Base-by-base conservation (phyloP, 1,140 invertebrate genomes). In the Drosophila kepulauana region DNA sequence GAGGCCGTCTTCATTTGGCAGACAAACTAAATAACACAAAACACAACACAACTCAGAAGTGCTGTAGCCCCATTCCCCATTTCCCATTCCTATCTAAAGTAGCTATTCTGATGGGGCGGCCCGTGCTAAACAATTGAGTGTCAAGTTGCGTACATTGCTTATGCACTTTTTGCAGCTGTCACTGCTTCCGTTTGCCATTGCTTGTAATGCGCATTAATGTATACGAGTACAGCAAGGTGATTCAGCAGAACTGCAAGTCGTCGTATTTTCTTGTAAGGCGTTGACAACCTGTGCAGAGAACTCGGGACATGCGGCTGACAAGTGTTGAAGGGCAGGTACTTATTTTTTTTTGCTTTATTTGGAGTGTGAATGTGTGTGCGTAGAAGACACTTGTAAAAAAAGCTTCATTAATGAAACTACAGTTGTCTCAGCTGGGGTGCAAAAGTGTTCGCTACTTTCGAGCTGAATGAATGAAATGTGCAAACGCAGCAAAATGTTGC, bases 91-190 rank as follows among this genome's bases (percentile, higher is more conserved):
- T 8, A 33, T 33, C 7, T 7, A 33, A 33, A 33, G 30, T 5
- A 11, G 28, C 28, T 54, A 13, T 49, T 13, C 5, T 5, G 10
- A 10, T 4, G 20, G 16, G 28, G 41, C 41, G 25, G 0, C 30
- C 33, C 8, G 3, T 20, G 28, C 54, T 28, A 35, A 62, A 69
- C 81, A 87, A 75, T 79, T 75, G 82, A 82, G 82, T 82, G 82
- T 86, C 82, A 75, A 63, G 82, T 77, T 87, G 77, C 79, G 64
- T 49, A 58, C 67, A 75, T 65, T 75, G 61, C 52, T 74, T 79
- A 65, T 75, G 72, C 61, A 73, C 45, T 67, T 82, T 54, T 81
- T 58, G 25, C 20, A 43, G 51, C 28, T 56, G 64, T 33, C 16
- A 25, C 48, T 7, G 48, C n/a, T 52, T 35, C 16, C 41, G 41